Evolutionary conservation across 1,140 invertebrate species (phyloP), one percentile per base, ranked within the genome.

Genomic region (Sycophila sp.): DNA sequence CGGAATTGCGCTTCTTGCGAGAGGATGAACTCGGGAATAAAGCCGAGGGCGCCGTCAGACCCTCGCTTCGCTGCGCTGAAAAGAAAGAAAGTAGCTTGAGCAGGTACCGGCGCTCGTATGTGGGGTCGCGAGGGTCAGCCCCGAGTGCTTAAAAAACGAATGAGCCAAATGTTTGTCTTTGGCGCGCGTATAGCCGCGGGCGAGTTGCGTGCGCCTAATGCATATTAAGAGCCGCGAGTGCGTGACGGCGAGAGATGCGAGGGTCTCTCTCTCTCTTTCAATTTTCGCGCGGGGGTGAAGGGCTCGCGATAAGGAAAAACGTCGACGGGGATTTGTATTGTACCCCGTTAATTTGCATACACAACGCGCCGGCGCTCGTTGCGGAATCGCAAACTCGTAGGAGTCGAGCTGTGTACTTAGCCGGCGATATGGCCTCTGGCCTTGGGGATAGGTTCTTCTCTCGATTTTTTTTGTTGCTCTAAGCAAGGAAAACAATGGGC

Each of bases 331-430:
- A 15, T 64, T 17, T n/a, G 45, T 15, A 19, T 55, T 34, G 13
- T 63, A 51, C 19, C 45, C 51, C 15, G 45, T 64, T 51, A 64
- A 64, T 64, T 51, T 51, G 45, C 45, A 64, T 64, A 26, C 7
- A 19, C 17, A 38, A 36, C 26, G 24, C 15, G 30, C 24, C 2
- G 15, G 32, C 55, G 32, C n/a, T 4, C 7, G 55, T 36, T 58
- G 26, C 26, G 15, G 11, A 26, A 47, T 47, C n/a, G n/a, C 7
- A 47, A 15, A 17, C n/a, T 17, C 17, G 17, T 24, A 15, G 38
- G 2, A 40, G 11, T n/a, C 8, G 5, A 47, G 17, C 17, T 42
- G 42, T 47, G 10, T 22, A 47, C 42, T 40, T n/a, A n/a, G n/a
- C n/a, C n/a, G n/a, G n/a, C n/a, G n/a, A n/a, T n/a, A n/a, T n/a